Evolutionary conservation across 2,113 vertebrate genomes (phyloP), one percentile per base, ranked within the genome.

Genomic region (Cranoglanis bouderius): DNA sequence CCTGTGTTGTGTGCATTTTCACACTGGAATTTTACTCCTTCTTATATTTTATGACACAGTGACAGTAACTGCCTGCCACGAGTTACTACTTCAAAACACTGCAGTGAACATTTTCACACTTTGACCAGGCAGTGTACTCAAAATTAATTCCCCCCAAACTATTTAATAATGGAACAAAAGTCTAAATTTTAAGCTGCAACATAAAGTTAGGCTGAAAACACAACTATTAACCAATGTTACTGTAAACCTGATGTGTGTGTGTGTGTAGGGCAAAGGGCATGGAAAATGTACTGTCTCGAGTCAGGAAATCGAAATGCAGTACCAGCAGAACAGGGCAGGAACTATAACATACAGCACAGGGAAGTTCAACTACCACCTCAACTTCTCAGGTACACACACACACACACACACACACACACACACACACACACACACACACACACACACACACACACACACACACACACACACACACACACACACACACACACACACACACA

Each of bases 221-320:
- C 8, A 83, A 16, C 14, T 24, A 43, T 13, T 55, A 29, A 46
- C 51, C 10, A 53, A 5, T 24, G 18, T 75, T 40, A 63, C 2
- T 19, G 14, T 16, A 43, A 43, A 75, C 21, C 40, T 43, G 19
- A 24, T 80, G 19, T 24, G 40, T 16, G 14, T 85, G 6, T 85
- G 82, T 89, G 67, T 78, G 18, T 77, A 90, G 89, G 80, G 86
- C n/a, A 67, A n/a, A 4, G 21, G 84, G 13, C 38, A 90, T 87
- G 57, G 63, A 2, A 0, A 1, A 4, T 92, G 92, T 85, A 94
- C 87, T 46, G 7, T 91, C 18, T 93, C 94, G 46, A 93, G 94
- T 90, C 81, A 92, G 87, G 93, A 95, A 82, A 93, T 95, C 40
- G 94, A 95, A 85, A 86, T 61, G 16, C 85, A 89, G 55, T 94